phyloP scores from a whole-genome alignment of 2,797 vertebrate species.

The Phoebastria nigripes region DNA sequence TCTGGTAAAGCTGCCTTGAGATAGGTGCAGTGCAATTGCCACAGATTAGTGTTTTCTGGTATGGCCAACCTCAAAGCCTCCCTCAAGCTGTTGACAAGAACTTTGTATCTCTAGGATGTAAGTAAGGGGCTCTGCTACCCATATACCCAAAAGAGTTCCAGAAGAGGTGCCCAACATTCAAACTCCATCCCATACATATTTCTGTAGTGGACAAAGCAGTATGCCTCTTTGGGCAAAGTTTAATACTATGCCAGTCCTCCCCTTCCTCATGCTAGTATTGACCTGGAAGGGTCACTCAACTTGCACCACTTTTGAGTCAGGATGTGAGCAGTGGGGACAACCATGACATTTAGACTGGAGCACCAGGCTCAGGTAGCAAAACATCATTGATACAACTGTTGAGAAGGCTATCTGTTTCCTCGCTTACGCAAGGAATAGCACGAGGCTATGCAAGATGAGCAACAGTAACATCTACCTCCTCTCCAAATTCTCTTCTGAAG shows the following conservation, averaged over 20 bases:
- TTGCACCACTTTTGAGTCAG: not conserved
- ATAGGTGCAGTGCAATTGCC: rapidly evolving
- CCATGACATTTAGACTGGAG: not conserved
- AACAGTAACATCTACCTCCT: not conserved
- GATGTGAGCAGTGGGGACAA: not conserved
- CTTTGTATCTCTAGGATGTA: not conserved
- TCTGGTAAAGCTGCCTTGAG: not conserved
- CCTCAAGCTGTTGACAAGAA: not conserved
- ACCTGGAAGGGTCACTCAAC: not conserved
- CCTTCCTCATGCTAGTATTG: not conserved
- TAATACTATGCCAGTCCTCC: not conserved
- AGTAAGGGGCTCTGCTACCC: not conserved
- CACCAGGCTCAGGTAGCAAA: not conserved
- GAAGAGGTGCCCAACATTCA: not conserved
- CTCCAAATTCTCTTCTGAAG: not conserved
- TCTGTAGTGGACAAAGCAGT: not conserved
- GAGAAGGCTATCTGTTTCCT: not conserved
- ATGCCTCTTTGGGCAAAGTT: not conserved
- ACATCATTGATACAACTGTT: not conserved
- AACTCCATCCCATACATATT: not conserved
- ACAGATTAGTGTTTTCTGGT: not conserved
- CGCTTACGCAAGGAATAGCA: not conserved
- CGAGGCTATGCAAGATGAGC: not conserved
- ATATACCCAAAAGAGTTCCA: not conserved
- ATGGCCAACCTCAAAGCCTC: not conserved